Evolutionary conservation across 1,140 invertebrate species (phyloP).

Genomic region (Dendrolimus kikuchii): DNA sequence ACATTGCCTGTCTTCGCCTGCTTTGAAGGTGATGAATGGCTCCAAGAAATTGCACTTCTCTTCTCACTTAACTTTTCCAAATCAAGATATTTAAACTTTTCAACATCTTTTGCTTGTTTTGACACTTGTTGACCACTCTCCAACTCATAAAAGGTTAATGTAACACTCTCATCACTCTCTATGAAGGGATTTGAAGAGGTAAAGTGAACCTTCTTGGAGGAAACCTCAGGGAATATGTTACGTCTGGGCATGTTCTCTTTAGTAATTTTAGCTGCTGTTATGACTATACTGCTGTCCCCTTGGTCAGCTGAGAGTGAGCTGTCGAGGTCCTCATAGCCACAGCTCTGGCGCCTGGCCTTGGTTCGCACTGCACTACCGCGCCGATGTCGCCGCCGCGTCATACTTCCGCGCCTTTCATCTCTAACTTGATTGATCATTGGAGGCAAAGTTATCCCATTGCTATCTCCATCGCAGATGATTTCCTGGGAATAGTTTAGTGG

Average conservation of each 20-base stretch:
- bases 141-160: slow-evolving; percentile 65
- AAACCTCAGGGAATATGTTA: slow-evolving; percentile 51
- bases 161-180: slow-evolving; percentile 67
- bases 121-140: slow-evolving; percentile 34
- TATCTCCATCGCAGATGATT: slow-evolving; percentile 15
- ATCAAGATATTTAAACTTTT: slow-evolving; percentile 68
- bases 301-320: slow-evolving; percentile 73
- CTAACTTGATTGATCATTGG: slow-evolving; percentile 41
- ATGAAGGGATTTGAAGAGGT: slow-evolving; percentile 60
- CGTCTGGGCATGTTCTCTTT: slow-evolving; percentile 59
- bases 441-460: slow-evolving; percentile 62
- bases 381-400: slow-evolving; percentile 36
- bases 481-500: slow-evolving; percentile 23
- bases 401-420: slow-evolving; percentile 25
- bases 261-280: slow-evolving; percentile 71
- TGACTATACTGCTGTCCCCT: slow-evolving; percentile 70
- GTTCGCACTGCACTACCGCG: slow-evolving; percentile 36
- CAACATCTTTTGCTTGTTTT: slow-evolving; percentile 36
- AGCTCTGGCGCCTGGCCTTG: slow-evolving; percentile 46
- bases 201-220: slow-evolving; percentile 62
- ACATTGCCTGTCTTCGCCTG: slow-evolving; percentile 43
- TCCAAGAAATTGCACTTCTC: slow-evolving; percentile 42
- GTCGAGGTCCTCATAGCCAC: slow-evolving; percentile 68
- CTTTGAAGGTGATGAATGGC: slow-evolving; percentile 56
- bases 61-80: slow-evolving; percentile 51